Base-by-base conservation (phyloP, 2,888 invertebrate species). In the Lymantria monacha region DNA sequence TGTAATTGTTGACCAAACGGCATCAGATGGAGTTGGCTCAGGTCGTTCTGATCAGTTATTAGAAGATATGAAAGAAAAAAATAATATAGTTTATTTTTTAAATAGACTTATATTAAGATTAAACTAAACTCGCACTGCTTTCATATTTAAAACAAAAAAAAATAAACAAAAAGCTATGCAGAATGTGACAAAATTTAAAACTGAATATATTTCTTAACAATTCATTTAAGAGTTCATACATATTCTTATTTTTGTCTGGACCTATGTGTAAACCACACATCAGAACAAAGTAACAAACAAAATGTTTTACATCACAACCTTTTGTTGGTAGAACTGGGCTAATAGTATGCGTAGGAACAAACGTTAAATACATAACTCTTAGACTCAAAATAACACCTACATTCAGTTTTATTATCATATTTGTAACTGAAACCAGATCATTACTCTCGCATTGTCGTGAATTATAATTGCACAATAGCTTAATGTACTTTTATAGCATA, bases 281-380 rank as follows among this genome's bases (percentile, higher is more conserved):
- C 46, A 53, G 44, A 59, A 54, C 53, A 53, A 48, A 53, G 51
- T 54, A 55, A 37, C 48, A 47, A 48, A 49, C 51, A 50, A 64
- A 9, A 33, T 15, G 13, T 49, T 62, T 67, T 59, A 56, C 66
- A 63, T 56, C 58, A 67, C 46, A 46, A 61, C 55, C 64, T 67
- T 72, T 73, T 68, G 66, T 66, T 53, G 44, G 37, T 11, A 51
- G 47, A 62, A 70, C 52, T 69, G 51, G 75, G 73, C 57, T 76
- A 77, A 76, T 67, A 42, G 49, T 62, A 74, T 74, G 72, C 72
- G 74, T 74, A 74, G 71, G 72, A 63, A 59, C 45, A 38, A 22
- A 54, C 41, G 42, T 51, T 55, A 62, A 22, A 22, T 22, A 22
- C 22, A 22, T 57, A 61, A 51, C 48, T 51, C 48, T 45, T 30